Base-by-base conservation (phyloP, 2,113 vertebrate species). In the Phycodurus eques region DNA sequence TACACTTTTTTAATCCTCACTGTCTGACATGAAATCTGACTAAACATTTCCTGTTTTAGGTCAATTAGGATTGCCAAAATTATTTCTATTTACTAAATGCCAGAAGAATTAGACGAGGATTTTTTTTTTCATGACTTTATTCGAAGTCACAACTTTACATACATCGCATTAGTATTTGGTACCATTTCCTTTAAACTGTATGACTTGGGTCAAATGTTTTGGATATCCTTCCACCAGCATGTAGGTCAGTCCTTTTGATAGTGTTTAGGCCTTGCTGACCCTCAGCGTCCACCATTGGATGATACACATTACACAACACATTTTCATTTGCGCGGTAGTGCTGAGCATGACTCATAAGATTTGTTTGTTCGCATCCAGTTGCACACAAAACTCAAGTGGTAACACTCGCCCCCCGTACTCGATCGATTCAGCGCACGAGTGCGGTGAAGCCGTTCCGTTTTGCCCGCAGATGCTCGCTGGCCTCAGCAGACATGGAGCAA, bases 401-500 rank as follows among this genome's bases (percentile, higher is more conserved):
- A 61, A 73, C 70, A 68, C 70, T 60, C 46, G 43, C 62, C 31
- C 20, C 49, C 74, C 31, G 31, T 85, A 75, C 74, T 77, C 78
- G 81, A 79, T 76, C 68, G 66, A 47, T 76, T 78, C 72, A 76
- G 62, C 22, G 72, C 63, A 33, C 44, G n/a, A 68, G 70, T 73
- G 75, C 79, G 64, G 64, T 46, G 63, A 66, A 66, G 64, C 31
- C 4, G 61, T 12, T 64, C 61, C 35, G 39, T 64, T 66, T 27
- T 66, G 44, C 42, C 43, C 64, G 31, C 22, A 66, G 54, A 76
- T 74, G 72, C 68, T 70, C 71, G 70, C 75, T 61, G 67, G 77
- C 74, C 70, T 78, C 72, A 69, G 74, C 82, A 78, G 72, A 81
- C 73, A 33, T 12, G 56, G 22, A 57, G 80, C 82, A 67, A 75